These are phyloP conservation scores for Centropus bengalensis DNA, from an alignment of 2,113 vertebrate species.

Conservation along the genomic window DNA sequence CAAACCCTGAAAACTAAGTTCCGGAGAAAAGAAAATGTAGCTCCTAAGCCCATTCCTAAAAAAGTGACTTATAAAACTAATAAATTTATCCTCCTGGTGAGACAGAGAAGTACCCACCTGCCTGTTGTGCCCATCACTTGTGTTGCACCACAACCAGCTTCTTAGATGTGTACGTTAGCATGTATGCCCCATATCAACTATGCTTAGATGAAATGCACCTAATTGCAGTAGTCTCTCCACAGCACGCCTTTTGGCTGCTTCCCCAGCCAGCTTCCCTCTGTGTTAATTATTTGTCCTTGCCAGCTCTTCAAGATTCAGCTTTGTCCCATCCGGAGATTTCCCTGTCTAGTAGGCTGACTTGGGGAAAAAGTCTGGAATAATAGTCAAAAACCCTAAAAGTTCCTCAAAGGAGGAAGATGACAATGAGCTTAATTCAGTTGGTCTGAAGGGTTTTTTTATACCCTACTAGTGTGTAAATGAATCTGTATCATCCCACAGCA, in stretches of 20 bases:
- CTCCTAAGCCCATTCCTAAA: background rate
- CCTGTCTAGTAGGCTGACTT: background rate
- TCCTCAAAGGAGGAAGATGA: background rate
- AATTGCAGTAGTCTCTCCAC: background rate
- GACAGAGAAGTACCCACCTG: background rate
- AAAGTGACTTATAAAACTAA: background rate
- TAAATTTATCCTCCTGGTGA: background rate
- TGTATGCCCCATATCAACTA: background rate
- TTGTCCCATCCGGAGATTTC: background rate
- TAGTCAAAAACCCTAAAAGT: background rate
- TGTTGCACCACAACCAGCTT: background rate
- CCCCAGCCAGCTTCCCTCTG: background rate
- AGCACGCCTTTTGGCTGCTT: background rate
- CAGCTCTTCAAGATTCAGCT: background rate
- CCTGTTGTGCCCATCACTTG: background rate
- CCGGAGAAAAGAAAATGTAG: background rate
- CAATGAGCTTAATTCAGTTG: background rate
- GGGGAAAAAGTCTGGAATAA: background rate
- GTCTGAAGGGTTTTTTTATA: background rate
- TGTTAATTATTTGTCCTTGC: background rate
- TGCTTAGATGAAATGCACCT: background rate
- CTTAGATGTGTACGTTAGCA: background rate
- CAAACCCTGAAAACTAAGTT: background rate
- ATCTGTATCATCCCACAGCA: background rate
- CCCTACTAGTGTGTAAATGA: background rate